phyloP scores from a whole-genome alignment of 2,888 invertebrate genomes.

The Dryadula phaetusa region DNA sequence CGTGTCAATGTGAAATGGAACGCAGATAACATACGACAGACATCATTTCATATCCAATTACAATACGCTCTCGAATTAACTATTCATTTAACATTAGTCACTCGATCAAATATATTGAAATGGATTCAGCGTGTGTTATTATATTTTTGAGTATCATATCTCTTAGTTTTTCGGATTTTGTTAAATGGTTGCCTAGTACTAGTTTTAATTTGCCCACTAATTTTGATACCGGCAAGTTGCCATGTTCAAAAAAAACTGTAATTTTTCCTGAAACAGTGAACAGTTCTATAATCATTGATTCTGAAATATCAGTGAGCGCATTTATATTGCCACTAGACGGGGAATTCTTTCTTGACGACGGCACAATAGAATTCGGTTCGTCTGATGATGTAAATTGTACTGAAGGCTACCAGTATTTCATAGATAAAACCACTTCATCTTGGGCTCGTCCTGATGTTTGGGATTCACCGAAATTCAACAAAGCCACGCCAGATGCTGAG shows the following conservation, averaged over 20 bases:
- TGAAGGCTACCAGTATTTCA: slow-evolving; percentile 61
- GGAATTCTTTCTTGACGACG: slow-evolving; percentile 65
- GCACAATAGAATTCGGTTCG: slow-evolving; percentile 59
- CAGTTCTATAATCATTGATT: slow-evolving; percentile 59
- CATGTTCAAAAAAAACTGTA: slow-evolving; percentile 72
- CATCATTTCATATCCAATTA: slow-evolving; percentile 68
- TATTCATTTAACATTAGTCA: slow-evolving; percentile 56
- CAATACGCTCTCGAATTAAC: slow-evolving; percentile 54
- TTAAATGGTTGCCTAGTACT: slow-evolving; percentile 70
- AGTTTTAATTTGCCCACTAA: slow-evolving; percentile 68
- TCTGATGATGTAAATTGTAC: slow-evolving; percentile 57
- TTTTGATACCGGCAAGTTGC: slow-evolving; percentile 65
- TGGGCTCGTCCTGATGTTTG: slow-evolving; percentile 77
- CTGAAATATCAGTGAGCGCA: slow-evolving; percentile 57
- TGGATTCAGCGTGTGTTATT: slow-evolving; percentile 35
- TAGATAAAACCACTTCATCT: slow-evolving; percentile 59
- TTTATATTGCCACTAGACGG: slow-evolving; percentile 73
- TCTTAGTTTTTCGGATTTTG: slow-evolving; percentile 56
- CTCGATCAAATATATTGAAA: slow-evolving; percentile 46
- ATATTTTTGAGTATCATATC: slow-evolving; percentile 49
- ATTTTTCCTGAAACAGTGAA: slow-evolving; percentile 65
- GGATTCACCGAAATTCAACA: slow-evolving; percentile 69
- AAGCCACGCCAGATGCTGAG: slow-evolving; percentile 79
- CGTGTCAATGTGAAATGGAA: slow-evolving; percentile 55
- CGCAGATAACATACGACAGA: slow-evolving; percentile 65